Percentiles rank a stretch among this genome's conserved stretches.
These are phyloP conservation scores for Panopea generosa DNA, from an alignment of 2,888 invertebrate genomes.

Conservation along the genomic window DNA sequence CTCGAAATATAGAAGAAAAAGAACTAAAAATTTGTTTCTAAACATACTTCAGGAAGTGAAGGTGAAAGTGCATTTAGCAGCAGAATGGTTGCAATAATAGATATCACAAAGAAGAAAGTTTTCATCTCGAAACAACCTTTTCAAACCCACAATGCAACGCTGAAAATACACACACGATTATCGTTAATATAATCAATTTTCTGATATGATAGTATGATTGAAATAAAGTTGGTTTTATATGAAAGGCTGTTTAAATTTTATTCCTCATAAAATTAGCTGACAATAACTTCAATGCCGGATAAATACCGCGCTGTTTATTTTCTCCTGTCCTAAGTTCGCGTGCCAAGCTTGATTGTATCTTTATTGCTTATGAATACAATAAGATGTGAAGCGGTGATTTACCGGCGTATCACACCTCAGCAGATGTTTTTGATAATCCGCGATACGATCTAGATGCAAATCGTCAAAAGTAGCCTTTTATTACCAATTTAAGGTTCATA, in stretches of 20 bases:
- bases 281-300: slow-evolving; percentile 37
- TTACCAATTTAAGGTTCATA: slow-evolving; percentile 35
- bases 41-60: no score
- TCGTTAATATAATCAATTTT: no score
- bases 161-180: no score
- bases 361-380: slow-evolving; percentile 55
- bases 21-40: neutral
- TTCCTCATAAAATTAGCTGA: slow-evolving; percentile 34
- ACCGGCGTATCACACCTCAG: slow-evolving; percentile 47
- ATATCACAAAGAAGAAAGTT: no score
- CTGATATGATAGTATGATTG: neutral
- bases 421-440: slow-evolving; percentile 60
- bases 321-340: slow-evolving; percentile 43
- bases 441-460: slow-evolving; percentile 48
- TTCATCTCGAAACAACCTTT: no score
- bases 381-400: slow-evolving; percentile 37
- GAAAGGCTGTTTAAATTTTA: slow-evolving; percentile 14
- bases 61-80: no score
- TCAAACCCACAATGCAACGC: no score
- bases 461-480: slow-evolving; percentile 42
- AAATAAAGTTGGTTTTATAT: neutral
- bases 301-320: slow-evolving; percentile 54
- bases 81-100: no score
- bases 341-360: slow-evolving; percentile 60
- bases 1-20: slow-evolving; percentile 1